Conservation (phyloP, 1,140 invertebrate genomes). For the Acromyrmex echinatior region DNA sequence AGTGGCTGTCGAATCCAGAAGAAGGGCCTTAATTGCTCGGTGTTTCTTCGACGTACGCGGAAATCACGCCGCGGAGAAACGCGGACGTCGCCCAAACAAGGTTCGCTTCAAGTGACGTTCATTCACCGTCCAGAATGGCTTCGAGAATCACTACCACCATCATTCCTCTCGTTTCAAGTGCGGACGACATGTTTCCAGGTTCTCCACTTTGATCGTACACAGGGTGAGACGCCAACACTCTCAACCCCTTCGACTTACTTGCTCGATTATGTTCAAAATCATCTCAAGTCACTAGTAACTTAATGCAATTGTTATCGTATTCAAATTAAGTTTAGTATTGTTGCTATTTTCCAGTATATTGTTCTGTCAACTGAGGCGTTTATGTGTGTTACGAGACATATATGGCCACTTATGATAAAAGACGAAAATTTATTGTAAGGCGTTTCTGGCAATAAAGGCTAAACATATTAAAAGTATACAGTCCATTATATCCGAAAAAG, state of each 20-base stretch:
- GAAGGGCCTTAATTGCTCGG: conserved; percentile 69
- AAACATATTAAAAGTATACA: too few species aligned
- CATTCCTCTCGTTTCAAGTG: conserved; percentile 3
- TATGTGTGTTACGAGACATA: too few species aligned
- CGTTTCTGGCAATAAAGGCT: too few species aligned
- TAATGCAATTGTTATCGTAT: too few species aligned
- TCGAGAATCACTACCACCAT: conserved; percentile 55
- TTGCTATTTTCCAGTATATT: too few species aligned
- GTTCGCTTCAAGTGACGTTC: conserved; percentile 69
- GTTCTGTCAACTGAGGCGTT: too few species aligned
- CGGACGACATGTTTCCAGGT: conserved; percentile 46
- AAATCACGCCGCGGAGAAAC: conserved; percentile 44
- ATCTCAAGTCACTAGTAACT: too few species aligned
- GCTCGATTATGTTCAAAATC: not conserved
- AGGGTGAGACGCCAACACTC: not conserved
- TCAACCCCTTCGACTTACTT: not conserved
- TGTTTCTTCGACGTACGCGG: conserved; percentile 39
- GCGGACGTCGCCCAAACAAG: conserved; percentile 64
- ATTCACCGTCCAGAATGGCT: conserved; percentile 56
- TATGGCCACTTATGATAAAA: too few species aligned
- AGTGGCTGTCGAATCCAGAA: conserved; percentile 70
- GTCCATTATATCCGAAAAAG: too few species aligned
- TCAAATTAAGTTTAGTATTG: too few species aligned
- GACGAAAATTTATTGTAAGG: too few species aligned
- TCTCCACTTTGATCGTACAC: conserved; percentile 25